Percentiles rank a stretch among this genome's conserved stretches.
Evolutionary conservation across 2,888 invertebrate genomes (phyloP).

Genomic region (Perizoma flavofasciatum): DNA sequence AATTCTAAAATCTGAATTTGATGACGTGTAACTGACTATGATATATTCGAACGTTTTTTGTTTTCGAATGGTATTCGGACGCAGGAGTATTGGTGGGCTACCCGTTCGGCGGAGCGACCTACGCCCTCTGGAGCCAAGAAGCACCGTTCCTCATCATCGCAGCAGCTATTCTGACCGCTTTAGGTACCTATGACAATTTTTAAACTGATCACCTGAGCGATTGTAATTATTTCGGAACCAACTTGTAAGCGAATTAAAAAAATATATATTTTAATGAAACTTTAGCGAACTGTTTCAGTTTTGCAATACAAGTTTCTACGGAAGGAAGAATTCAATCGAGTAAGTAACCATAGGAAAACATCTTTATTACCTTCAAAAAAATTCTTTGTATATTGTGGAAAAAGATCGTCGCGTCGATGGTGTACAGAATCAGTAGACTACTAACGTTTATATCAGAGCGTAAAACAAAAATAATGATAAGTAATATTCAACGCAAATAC

Average conservation of each 20-base stretch:
- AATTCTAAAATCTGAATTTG: no score
- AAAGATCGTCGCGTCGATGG: no score
- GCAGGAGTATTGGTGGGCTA: conserved; percentile 76
- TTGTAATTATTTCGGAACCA: neutral
- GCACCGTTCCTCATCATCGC: conserved; percentile 68
- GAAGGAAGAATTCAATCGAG: conserved; percentile 57
- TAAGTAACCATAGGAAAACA: conserved; percentile 40
- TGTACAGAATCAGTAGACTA: no score
- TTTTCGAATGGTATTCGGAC: no score
- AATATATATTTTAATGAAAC: neutral
- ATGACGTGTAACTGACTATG: no score
- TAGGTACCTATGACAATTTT: conserved; percentile 48
- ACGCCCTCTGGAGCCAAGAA: conserved; percentile 61
- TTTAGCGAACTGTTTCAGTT: conserved; percentile 41
- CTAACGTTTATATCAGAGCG: no score
- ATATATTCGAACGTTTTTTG: no score
- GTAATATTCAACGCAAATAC: no score
- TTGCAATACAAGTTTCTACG: conserved; percentile 61
- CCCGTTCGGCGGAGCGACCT: conserved; percentile 69
- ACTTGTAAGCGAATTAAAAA: neutral
- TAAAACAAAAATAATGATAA: no score
- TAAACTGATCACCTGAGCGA: no score
- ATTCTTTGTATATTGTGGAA: no score
- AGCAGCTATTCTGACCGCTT: conserved; percentile 52
- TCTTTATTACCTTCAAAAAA: neutral